Percentiles rank a stretch among this genome's conserved stretches.
These are phyloP conservation scores for Leuctra nigra DNA, from an alignment of 2,888 invertebrate genomes.

Conservation along the genomic window DNA sequence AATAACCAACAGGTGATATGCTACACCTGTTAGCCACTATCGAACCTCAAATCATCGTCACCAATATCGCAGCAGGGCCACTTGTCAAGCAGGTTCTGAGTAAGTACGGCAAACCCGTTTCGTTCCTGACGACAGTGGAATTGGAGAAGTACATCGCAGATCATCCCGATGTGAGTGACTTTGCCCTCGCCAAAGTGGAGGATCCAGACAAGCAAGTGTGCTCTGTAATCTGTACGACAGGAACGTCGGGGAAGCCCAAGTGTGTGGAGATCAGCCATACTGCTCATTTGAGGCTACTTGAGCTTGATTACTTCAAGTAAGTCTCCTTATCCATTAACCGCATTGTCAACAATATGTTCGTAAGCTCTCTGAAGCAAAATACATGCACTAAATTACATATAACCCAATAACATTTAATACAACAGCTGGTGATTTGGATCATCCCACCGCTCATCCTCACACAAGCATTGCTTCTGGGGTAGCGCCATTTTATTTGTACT, in stretches of 20 bases:
- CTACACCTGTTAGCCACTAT: not conserved
- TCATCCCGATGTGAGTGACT: not conserved
- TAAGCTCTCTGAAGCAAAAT: too few species aligned
- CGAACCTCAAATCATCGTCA: not conserved
- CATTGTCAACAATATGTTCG: too few species aligned
- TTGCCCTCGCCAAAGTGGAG: not conserved
- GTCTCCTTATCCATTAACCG: too few species aligned
- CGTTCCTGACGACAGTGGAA: too few species aligned
- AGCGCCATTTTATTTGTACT: too few species aligned
- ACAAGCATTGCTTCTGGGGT: too few species aligned
- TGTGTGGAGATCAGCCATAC: not conserved
- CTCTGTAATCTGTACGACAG: not conserved
- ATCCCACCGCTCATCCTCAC: too few species aligned
- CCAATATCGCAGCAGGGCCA: not conserved
- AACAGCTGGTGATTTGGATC: too few species aligned
- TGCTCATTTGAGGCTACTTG: not conserved
- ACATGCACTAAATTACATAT: too few species aligned
- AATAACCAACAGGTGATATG: not conserved
- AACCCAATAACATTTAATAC: too few species aligned
- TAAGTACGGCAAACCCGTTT: not conserved
- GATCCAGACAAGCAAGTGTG: not conserved
- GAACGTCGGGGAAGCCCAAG: not conserved
- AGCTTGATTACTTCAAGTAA: not conserved
- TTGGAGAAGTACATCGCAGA: not conserved
- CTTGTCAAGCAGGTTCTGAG: not conserved